These are phyloP conservation scores for Pseudonaja textilis DNA, from an alignment of 2,113 vertebrate species.

Conservation along the genomic window DNA sequence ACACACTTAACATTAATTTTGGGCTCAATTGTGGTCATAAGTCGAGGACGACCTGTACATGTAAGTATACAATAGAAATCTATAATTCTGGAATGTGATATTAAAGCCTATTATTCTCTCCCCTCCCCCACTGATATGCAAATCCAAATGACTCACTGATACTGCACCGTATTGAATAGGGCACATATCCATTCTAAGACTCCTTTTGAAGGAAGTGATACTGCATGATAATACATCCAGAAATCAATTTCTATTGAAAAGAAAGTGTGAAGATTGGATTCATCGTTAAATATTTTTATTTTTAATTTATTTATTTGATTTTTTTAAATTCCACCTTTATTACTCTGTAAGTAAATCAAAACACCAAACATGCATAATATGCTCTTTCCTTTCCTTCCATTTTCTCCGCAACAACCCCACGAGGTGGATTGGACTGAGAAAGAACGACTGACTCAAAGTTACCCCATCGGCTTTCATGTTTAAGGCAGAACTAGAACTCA, in stretches of 20 bases:
- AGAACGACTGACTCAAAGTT: neutral
- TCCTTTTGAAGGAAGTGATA: neutral
- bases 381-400: neutral
- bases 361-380: neutral
- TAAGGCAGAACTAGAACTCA: neutral
- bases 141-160: neutral
- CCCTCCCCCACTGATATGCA: neutral
- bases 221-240: neutral
- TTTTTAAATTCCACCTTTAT: neutral
- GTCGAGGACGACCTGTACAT: neutral
- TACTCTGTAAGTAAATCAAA: neutral
- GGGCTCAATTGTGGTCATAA: neutral
- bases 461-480: neutral
- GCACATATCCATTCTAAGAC: neutral
- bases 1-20: neutral
- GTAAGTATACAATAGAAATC: neutral
- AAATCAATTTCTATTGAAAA: neutral
- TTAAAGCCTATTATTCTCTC: neutral
- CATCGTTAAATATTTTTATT: neutral
- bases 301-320: neutral
- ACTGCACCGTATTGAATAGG: neutral
- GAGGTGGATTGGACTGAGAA: neutral
- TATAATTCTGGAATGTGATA: neutral
- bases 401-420: neutral
- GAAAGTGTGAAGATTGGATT: neutral